phyloP scores from a whole-genome alignment of 2,797 vertebrate genomes.

The Catostomus latipinnis region DNA sequence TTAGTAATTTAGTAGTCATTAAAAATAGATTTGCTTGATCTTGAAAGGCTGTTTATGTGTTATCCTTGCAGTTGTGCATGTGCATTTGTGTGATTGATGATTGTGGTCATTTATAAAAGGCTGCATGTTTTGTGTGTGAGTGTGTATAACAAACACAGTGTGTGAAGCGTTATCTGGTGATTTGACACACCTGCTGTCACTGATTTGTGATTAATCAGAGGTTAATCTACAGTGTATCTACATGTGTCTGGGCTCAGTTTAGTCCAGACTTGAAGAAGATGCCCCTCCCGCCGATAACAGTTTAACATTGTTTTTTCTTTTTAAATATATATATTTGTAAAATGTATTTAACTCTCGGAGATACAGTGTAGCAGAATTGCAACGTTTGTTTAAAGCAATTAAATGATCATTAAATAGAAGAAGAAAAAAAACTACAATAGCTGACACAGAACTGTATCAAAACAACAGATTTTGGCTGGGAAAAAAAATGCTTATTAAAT shows the following conservation, averaged over 20 bases:
- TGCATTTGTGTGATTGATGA: background rate
- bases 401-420: too few species aligned
- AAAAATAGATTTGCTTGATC: background rate
- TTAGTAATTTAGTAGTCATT: too few species aligned
- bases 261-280: background rate
- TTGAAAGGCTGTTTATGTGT: background rate
- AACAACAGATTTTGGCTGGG: too few species aligned
- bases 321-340: background rate
- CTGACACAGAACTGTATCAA: too few species aligned
- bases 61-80: slow-evolving; percentile 10
- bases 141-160: background rate
- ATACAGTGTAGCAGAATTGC: too few species aligned
- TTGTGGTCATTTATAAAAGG: background rate
- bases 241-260: slow-evolving; percentile 13
- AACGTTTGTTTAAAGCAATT: too few species aligned
- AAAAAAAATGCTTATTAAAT: too few species aligned
- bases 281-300: background rate
- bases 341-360: background rate
- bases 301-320: background rate
- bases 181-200: background rate
- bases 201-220: background rate
- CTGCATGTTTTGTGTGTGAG: slow-evolving; percentile 7
- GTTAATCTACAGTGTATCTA: background rate
- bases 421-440: too few species aligned
- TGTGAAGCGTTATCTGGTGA: background rate